These are phyloP conservation scores for Pachypsylla venusta DNA, from an alignment of 1,140 invertebrate genomes.

Conservation along the genomic window DNA sequence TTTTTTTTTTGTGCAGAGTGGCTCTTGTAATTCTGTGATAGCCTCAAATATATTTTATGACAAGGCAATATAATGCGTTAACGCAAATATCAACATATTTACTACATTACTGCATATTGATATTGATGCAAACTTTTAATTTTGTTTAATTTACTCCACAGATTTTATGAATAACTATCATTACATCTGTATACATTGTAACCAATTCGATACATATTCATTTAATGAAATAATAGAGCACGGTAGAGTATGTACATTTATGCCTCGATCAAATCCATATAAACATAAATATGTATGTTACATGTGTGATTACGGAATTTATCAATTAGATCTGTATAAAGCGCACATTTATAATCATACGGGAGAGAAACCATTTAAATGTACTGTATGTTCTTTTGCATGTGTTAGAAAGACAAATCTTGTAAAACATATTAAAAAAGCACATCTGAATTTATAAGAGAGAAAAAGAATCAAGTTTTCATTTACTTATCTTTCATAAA, in stretches of 20 bases:
- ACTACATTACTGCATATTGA: no score
- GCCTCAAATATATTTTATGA: no score
- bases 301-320: background rate
- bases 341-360: background rate
- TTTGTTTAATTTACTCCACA: no score
- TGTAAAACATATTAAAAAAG: background rate
- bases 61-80: no score
- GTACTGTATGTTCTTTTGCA: background rate
- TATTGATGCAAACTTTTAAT: no score
- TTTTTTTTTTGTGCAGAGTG: no score
- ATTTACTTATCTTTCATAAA: no score
- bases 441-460: background rate
- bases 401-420: background rate
- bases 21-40: no score
- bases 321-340: background rate
- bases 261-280: background rate
- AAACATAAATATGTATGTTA: slow-evolving; percentile 6
- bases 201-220: background rate
- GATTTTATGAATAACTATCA: background rate
- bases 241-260: background rate
- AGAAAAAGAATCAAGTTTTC: no score
- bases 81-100: no score
- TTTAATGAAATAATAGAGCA: background rate
- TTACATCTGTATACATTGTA: background rate
- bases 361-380: background rate